Conservation (phyloP, 2,113 vertebrate species). For the Mustela lutreola region DNA sequence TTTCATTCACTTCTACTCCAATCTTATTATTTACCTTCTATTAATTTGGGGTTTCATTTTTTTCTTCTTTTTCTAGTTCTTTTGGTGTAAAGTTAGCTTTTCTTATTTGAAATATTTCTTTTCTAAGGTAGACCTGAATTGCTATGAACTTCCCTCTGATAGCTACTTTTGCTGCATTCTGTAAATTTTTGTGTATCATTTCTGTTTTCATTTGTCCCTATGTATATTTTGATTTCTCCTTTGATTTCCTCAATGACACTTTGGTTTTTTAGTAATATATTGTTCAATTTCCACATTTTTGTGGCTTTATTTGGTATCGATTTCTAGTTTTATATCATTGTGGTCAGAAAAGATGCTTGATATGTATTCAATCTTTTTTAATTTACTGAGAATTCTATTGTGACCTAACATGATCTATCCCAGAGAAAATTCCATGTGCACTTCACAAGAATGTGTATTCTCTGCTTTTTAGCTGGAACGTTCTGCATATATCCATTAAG, state of each 20-base stretch:
- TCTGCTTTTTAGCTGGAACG: neutral
- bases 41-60: neutral
- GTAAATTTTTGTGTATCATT: neutral
- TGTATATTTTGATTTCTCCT: neutral
- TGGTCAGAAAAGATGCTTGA: neutral
- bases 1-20: neutral
- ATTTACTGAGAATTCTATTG: neutral
- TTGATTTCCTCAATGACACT: neutral
- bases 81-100: neutral
- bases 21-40: neutral
- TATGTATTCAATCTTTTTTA: neutral
- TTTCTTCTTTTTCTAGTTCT: neutral
- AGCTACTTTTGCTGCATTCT: neutral
- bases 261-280: neutral
- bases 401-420: neutral
- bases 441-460: neutral
- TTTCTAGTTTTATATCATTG: neutral
- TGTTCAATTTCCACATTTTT: neutral
- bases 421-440: neutral
- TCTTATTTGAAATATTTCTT: neutral
- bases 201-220: neutral
- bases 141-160: neutral
- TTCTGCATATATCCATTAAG: neutral
- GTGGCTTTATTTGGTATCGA: neutral
- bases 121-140: neutral